Evolutionary conservation across 2,797 vertebrate genomes (phyloP).

Genomic region (Sarcophilus harrisii): DNA sequence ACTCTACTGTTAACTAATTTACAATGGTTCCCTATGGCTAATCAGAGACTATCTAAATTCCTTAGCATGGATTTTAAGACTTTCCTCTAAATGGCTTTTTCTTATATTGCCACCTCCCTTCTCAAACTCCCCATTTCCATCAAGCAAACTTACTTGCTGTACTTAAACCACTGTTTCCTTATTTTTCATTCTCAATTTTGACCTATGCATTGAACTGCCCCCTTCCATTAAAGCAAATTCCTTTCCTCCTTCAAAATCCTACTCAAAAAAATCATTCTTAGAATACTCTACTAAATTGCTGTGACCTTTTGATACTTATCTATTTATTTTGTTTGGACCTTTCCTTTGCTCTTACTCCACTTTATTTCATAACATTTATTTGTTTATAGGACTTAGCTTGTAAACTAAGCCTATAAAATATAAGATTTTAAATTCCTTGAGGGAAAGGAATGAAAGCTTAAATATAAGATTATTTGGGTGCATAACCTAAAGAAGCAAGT

Average conservation of each 20-base stretch:
- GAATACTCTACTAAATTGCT: not conserved
- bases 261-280: not conserved
- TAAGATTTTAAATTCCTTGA: not conserved
- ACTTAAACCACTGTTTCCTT: rapidly evolving
- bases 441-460: not conserved
- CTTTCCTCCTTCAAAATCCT: slow-evolving; percentile 16
- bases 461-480: not conserved
- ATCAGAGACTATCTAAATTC: not conserved
- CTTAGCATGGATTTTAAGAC: not conserved
- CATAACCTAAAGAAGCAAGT: not conserved
- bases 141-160: not conserved
- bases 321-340: not conserved
- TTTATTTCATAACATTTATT: not conserved
- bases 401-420: not conserved
- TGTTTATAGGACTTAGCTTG: not conserved
- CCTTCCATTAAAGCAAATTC: not conserved
- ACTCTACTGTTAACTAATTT: slow-evolving; percentile 12
- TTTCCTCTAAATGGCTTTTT: not conserved
- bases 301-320: not conserved
- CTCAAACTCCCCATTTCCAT: not conserved
- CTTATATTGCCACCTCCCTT: slow-evolving; percentile 2
- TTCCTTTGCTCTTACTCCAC: not conserved
- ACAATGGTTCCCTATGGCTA: not conserved
- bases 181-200: not conserved
- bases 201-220: not conserved